A percentile compares a stretch with the other conserved stretches of the same genome.
phyloP scores from a whole-genome alignment of 2,113 vertebrate genomes.

The Coptodon bakossiorum region DNA sequence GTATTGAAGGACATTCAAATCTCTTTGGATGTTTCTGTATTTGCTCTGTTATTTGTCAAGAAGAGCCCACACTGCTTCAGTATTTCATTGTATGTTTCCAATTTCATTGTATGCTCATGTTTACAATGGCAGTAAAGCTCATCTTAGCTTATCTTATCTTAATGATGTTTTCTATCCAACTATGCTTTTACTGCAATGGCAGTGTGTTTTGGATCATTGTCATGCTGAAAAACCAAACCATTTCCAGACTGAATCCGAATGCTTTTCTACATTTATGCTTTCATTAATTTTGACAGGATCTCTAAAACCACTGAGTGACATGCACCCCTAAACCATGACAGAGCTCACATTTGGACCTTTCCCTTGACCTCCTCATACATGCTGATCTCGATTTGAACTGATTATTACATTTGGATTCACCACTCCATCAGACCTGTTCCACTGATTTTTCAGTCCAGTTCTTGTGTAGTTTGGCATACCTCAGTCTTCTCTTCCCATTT shows the following conservation, averaged over 20 bases:
- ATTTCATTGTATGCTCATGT: neutral
- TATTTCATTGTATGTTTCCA: neutral
- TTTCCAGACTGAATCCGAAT: neutral
- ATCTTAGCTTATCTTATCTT: neutral
- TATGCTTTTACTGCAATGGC: neutral
- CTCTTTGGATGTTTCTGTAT: neutral
- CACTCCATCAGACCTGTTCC: neutral
- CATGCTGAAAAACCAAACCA: neutral
- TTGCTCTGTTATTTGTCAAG: neutral
- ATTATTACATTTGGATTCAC: neutral
- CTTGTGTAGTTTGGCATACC: neutral
- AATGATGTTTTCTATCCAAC: neutral
- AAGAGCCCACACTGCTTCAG: neutral
- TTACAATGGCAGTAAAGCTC: neutral
- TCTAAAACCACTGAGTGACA: neutral
- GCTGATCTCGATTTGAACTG: neutral
- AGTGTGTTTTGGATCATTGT: neutral
- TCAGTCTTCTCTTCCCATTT: neutral
- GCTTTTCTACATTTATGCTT: neutral
- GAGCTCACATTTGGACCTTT: neutral
- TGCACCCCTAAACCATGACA: neutral
- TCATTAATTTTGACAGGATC: fast-evolving
- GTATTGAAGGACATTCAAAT: neutral
- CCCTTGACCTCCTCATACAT: neutral
- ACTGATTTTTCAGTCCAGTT: neutral